Evolutionary conservation across 2,888 invertebrate genomes (phyloP).

Genomic region (Rhyacophila evoluta): DNA sequence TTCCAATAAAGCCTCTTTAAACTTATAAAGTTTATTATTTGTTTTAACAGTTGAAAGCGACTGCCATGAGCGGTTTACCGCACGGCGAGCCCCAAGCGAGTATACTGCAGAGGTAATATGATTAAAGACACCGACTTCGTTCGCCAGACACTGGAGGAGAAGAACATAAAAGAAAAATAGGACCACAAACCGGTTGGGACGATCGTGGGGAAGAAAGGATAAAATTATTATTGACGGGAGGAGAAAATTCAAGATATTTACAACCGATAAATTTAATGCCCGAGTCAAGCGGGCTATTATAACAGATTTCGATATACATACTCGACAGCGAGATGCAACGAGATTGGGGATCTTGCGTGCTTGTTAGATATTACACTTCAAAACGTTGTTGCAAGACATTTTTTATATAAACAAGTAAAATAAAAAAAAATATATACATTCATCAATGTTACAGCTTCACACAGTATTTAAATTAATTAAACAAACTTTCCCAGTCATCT

Average conservation of each 20-base stretch:
- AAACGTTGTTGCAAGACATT: no score
- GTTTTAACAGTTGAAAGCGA: background rate
- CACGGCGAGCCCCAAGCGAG: background rate
- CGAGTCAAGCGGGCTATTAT: slow-evolving; percentile 10
- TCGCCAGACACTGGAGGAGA: background rate
- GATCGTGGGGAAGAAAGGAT: background rate
- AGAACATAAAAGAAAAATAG: background rate
- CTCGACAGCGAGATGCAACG: background rate
- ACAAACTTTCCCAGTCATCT: no score
- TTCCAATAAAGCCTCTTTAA: no score
- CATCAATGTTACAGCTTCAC: no score
- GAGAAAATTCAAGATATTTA: slow-evolving; percentile 2
- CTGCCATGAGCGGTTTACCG: background rate
- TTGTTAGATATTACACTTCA: no score
- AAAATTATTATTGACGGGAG: background rate
- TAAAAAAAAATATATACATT: no score
- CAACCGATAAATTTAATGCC: background rate
- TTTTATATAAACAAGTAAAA: no score
- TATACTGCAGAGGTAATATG: slow-evolving; percentile 14
- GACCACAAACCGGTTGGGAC: background rate
- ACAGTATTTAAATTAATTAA: no score
- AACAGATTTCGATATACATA: slow-evolving; percentile 4
- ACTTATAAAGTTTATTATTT: no score
- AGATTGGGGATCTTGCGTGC: no score
- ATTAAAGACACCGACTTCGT: slow-evolving; percentile 7